Percentiles rank a stretch among this genome's conserved stretches.
These are phyloP conservation scores for Ochropacha duplaris DNA, from an alignment of 2,888 invertebrate species.

Conservation along the genomic window DNA sequence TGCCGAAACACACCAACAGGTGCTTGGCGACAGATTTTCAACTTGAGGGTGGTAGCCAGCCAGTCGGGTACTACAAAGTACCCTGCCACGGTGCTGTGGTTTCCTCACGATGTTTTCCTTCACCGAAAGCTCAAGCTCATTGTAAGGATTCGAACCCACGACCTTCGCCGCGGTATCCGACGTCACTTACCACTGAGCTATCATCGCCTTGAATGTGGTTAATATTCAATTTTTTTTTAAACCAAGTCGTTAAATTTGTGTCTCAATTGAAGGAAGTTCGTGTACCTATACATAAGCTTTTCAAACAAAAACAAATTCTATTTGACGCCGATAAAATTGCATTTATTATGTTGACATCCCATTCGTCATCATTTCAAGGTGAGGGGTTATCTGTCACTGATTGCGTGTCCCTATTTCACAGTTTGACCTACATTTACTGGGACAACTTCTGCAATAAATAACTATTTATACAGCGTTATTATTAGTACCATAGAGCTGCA, in stretches of 20 bases:
- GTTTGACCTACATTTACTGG: conserved; percentile 17
- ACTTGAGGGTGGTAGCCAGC: too few species aligned
- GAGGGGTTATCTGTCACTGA: conserved; percentile 25
- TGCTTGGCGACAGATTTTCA: too few species aligned
- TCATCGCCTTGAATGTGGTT: too few species aligned
- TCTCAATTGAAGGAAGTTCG: background rate
- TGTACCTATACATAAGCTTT: background rate
- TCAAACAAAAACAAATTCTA: background rate
- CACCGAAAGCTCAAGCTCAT: too few species aligned
- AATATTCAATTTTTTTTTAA: background rate
- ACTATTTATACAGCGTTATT: background rate
- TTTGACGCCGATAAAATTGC: conserved; percentile 1
- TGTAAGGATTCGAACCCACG: too few species aligned
- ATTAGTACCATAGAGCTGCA: too few species aligned
- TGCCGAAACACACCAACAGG: too few species aligned
- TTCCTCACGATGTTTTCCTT: too few species aligned
- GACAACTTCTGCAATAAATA: conserved; percentile 2
- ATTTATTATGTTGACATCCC: conserved; percentile 10
- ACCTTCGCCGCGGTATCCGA: too few species aligned
- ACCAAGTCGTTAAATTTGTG: background rate
- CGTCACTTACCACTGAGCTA: too few species aligned
- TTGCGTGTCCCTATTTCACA: conserved; percentile 12
- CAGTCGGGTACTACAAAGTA: too few species aligned
- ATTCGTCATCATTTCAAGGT: conserved; percentile 17
- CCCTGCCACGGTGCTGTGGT: too few species aligned